Conservation (phyloP, 2,113 vertebrate species). For the Chlorodrepanis virens region DNA sequence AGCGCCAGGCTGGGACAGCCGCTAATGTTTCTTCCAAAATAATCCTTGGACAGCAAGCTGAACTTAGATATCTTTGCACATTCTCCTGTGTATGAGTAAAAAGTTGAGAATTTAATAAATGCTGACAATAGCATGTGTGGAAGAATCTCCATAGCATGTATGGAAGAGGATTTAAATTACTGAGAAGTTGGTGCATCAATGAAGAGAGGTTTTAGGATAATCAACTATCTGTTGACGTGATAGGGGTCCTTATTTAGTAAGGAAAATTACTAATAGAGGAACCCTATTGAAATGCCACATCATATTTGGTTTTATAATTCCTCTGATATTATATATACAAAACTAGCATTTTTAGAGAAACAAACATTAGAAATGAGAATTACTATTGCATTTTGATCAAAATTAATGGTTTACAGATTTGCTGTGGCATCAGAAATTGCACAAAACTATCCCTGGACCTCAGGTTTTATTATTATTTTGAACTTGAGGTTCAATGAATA, state of each 20-base stretch:
- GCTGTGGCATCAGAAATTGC: not conserved
- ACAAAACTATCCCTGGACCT: not conserved
- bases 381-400: not conserved
- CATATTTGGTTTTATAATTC: not conserved
- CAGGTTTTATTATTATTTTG: not conserved
- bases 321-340: not conserved
- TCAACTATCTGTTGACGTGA: constrained; percentile 22
- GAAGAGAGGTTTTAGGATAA: constrained; percentile 16
- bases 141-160: constrained; percentile 38
- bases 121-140: constrained; percentile 31
- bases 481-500: not conserved
- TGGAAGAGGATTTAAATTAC: not conserved
- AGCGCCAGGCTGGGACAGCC: constrained; percentile 69
- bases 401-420: not conserved
- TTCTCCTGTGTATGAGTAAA: constrained; percentile 54
- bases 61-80: constrained; percentile 60
- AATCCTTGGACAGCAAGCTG: constrained; percentile 67
- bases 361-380: not conserved
- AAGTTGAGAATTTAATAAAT: constrained; percentile 61
- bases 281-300: not conserved
- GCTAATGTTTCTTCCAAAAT: constrained; percentile 73
- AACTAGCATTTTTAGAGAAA: not conserved
- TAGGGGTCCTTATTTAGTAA: constrained; percentile 12
- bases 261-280: constrained; percentile 10
- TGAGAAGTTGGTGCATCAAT: not conserved